Percentiles rank a stretch among this genome's conserved stretches.
Evolutionary conservation across 2,113 vertebrate species (phyloP).

Genomic region (Coptodon bakossiorum): DNA sequence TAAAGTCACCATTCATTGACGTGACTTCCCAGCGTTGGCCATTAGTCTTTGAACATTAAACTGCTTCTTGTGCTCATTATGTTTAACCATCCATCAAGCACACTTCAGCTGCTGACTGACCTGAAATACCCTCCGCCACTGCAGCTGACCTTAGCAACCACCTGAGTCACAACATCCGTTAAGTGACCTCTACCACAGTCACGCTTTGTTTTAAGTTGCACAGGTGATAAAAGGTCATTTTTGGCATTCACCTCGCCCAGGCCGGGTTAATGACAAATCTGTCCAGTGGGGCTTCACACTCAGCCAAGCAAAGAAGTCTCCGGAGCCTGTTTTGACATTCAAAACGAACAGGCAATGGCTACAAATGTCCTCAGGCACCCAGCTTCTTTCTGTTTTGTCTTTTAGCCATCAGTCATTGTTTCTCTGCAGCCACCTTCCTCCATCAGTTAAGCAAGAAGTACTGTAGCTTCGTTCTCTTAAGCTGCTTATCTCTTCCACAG

Average conservation of each 20-base stretch:
- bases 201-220: constrained; percentile 40
- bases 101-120: neutral
- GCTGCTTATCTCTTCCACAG: constrained; percentile 63
- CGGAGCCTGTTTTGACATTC: constrained; percentile 23
- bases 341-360: constrained; percentile 11
- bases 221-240: constrained; percentile 47
- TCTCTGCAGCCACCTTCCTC: constrained; percentile 15
- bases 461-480: constrained; percentile 62
- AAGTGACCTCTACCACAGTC: constrained; percentile 5
- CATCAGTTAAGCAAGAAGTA: constrained; percentile 51
- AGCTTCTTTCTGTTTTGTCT: neutral
- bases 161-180: constrained; percentile 30
- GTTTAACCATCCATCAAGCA: constrained; percentile 22
- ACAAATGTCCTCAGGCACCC: constrained; percentile 23
- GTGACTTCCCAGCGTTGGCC: neutral
- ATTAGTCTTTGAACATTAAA: constrained; percentile 10
- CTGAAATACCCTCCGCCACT: constrained; percentile 18
- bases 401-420: constrained; percentile 19
- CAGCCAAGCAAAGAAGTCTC: constrained; percentile 15
- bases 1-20: neutral
- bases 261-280: constrained; percentile 53
- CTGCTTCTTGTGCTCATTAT: neutral
- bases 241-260: constrained; percentile 25
- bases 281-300: constrained; percentile 19
- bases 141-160: constrained; percentile 33